phyloP scores from a whole-genome alignment of 2,888 invertebrate species.

The Cataglyphis cursor region DNA sequence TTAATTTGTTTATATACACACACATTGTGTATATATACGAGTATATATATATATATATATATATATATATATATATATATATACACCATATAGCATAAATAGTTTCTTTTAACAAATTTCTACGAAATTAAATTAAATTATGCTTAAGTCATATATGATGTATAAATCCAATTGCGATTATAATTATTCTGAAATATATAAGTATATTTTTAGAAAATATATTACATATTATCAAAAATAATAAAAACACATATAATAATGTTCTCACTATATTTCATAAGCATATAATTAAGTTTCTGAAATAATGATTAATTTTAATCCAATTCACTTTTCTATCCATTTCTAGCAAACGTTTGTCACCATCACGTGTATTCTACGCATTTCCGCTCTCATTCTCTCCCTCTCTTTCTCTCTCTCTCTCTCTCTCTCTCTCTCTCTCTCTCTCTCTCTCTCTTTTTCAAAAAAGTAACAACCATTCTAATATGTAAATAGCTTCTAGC shows the following conservation, averaged over 20 bases:
- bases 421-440: neutral
- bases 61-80: neutral
- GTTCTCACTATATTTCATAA: neutral
- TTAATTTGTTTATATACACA: neutral
- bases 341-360: conserved; percentile 30
- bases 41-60: neutral
- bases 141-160: neutral
- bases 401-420: conserved; percentile 1
- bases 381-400: conserved; percentile 23
- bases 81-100: neutral
- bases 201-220: neutral
- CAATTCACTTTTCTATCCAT: conserved; percentile 29
- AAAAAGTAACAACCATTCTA: conserved; percentile 51
- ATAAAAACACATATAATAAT: neutral
- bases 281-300: neutral
- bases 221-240: conserved; percentile 1
- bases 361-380: conserved; percentile 6
- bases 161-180: neutral
- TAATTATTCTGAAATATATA: neutral
- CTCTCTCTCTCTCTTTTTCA: conserved; percentile 1
- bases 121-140: neutral
- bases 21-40: too few relatives aligned
- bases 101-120: neutral
- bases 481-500: neutral
- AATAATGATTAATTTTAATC: conserved; percentile 20